A percentile compares a stretch with the other conserved stretches of the same genome.
Conservation (phyloP, 92 coral and sea anemone genomes). For the Isaurus tuberculatus region DNA sequence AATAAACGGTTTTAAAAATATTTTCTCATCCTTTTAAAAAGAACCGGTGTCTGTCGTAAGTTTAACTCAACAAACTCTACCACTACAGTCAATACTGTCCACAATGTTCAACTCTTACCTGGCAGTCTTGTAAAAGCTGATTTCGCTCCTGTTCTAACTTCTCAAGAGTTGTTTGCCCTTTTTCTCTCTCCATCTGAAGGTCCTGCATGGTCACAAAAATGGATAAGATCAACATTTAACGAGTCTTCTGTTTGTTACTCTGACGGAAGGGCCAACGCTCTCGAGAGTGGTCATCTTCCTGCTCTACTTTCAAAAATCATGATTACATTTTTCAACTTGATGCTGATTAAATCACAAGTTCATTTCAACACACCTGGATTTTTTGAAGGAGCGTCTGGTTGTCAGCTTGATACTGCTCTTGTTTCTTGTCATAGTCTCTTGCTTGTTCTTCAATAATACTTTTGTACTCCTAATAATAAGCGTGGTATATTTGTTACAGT, state of each 20-base stretch:
- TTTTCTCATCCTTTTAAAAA: no score
- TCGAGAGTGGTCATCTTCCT: no score
- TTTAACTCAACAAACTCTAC: no score
- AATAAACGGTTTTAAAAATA: no score
- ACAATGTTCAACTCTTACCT: slow-evolving; percentile 55
- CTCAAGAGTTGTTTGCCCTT: slow-evolving; percentile 68
- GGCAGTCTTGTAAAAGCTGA: slow-evolving; percentile 75
- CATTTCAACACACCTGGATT: slow-evolving; percentile 67
- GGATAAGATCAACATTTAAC: no score
- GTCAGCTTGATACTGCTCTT: slow-evolving; percentile 72
- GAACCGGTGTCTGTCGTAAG: no score
- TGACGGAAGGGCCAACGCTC: no score
- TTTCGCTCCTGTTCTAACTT: slow-evolving; percentile 77
- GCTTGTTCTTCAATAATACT: slow-evolving; percentile 71
- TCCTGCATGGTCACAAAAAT: slow-evolving; percentile 37
- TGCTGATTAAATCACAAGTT: not conserved
- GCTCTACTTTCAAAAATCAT: no score
- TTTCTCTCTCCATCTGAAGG: slow-evolving; percentile 87
- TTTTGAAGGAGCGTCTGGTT: slow-evolving; percentile 72
- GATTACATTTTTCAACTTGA: not conserved
- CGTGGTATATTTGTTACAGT: no score
- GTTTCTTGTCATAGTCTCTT: slow-evolving; percentile 64
- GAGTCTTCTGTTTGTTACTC: no score
- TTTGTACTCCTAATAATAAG: slow-evolving; percentile 65
- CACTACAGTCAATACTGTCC: not conserved